Base-by-base conservation (phyloP, 2,797 vertebrate species). In the Novumbra hubbsi region DNA sequence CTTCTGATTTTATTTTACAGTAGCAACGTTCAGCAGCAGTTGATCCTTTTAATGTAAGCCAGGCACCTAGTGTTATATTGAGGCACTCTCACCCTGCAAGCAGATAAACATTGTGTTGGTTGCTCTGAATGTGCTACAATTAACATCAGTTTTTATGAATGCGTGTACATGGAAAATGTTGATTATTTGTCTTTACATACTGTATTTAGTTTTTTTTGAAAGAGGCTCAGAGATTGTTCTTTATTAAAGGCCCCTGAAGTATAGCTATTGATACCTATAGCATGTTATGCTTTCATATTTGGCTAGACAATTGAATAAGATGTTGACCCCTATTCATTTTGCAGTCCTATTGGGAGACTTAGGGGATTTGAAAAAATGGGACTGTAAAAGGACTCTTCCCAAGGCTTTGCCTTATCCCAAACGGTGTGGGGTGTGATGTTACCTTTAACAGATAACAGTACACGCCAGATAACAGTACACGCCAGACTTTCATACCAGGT, bases 141-240 rank as follows among this genome's bases (percentile, higher is more conserved):
- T 57, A 48, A 57, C 71, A 57, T 70, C 68, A 32, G 69, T 16
- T 72, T 17, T 74, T 68, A 30, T 72, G 67, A 72, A 34, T 72
- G 78, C 76, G 66, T 70, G 52, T 62, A 41, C 70, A 80, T 71
- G 50, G 55, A 76, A n/a, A 45, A 69, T 73, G 81, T 74, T 45
- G 68, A 41, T 79, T 80, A 49, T 69, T 80, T 66, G 57, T 80
- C 57, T 77, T 79, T 70, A 74, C 52, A 76, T 76, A 74, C 80
- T 84, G 78, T 84, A 68, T 80, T 82, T 79, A 74, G 73, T 73
- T 82, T 77, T 73, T 38, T 68, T 80, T n/a, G 27, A n/a, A 76
- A 65, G 80, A 14, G 78, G 85, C n/a, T n/a, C n/a, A n/a, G 81
- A 83, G 75, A 77, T 84, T 15, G 48, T 49, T 69, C 0, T n/a